phyloP scores from a whole-genome alignment of 2,888 invertebrate genomes.

The Agrochola circellaris region DNA sequence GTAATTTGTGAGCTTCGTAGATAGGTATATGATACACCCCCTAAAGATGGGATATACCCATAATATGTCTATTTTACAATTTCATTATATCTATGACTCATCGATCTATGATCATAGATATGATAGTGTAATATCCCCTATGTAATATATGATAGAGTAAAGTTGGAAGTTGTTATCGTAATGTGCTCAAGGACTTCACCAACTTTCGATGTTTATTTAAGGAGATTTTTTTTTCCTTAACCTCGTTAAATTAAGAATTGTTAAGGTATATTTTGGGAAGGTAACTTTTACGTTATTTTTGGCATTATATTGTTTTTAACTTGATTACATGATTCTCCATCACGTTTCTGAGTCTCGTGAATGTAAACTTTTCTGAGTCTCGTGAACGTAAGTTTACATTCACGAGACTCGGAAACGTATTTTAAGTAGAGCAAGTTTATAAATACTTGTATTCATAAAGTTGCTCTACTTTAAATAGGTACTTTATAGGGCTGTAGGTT shows the following conservation, averaged over 20 bases:
- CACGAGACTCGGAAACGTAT: background rate
- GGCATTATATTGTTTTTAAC: slow-evolving; percentile 28
- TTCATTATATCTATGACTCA: no score
- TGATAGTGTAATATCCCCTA: no score
- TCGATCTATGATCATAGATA: no score
- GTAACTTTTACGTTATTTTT: slow-evolving; percentile 31
- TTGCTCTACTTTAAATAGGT: slow-evolving; percentile 25
- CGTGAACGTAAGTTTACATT: background rate
- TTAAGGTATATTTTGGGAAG: slow-evolving; percentile 16
- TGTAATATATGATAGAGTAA: background rate
- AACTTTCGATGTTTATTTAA: slow-evolving; percentile 29
- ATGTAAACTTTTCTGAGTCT: slow-evolving; percentile 18
- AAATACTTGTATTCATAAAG: slow-evolving; percentile 21
- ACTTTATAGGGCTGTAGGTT: slow-evolving; percentile 6
- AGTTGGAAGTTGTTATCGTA: slow-evolving; percentile 67
- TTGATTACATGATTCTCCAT: slow-evolving; percentile 21
- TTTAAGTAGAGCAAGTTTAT: background rate
- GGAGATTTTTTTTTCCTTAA: slow-evolving; percentile 16
- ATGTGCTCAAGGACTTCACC: slow-evolving; percentile 62
- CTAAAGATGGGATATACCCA: no score
- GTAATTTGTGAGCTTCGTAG: no score
- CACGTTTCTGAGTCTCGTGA: slow-evolving; percentile 35
- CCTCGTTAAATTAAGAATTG: slow-evolving; percentile 27
- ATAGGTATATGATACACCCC: no score
- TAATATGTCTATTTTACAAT: no score